A percentile compares a stretch with the other conserved stretches of the same genome.
phyloP scores from a whole-genome alignment of 1,140 invertebrate genomes.

The Galleria mellonella region DNA sequence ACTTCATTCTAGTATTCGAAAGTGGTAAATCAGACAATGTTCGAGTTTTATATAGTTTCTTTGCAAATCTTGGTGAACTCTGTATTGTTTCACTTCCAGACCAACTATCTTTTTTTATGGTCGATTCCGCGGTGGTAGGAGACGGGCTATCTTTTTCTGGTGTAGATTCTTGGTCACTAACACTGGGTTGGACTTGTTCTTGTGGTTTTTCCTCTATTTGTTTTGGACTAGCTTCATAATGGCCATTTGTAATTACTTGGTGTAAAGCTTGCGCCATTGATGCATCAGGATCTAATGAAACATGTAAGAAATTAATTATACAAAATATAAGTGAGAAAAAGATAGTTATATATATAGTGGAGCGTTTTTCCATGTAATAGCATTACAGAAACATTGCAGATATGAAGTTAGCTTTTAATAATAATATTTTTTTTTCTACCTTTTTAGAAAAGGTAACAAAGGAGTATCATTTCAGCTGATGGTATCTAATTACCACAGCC shows the following conservation, averaged over 20 bases:
- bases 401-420: too few species aligned
- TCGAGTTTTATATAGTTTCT: conserved; percentile 65
- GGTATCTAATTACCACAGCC: too few species aligned
- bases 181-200: conserved; percentile 20
- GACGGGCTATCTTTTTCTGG: conserved; percentile 48
- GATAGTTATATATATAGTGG: too few species aligned
- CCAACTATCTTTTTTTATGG: conserved; percentile 45
- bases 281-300: conserved; percentile 43
- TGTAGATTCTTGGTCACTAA: conserved; percentile 46
- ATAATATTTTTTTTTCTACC: too few species aligned
- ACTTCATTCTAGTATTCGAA: conserved; percentile 44
- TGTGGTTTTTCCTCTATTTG: conserved; percentile 23
- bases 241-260: conserved; percentile 30
- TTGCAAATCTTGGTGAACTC: conserved; percentile 45
- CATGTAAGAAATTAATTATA: too few species aligned
- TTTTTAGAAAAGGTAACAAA: too few species aligned
- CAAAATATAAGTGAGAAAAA: too few species aligned
- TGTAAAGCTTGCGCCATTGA: conserved; percentile 43
- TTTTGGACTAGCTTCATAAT: conserved; percentile 22
- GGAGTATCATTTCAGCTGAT: too few species aligned
- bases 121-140: conserved; percentile 40
- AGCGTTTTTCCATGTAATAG: too few species aligned
- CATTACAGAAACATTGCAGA: too few species aligned
- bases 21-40: conserved; percentile 65
- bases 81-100: conserved; percentile 36